Evolutionary conservation across 2,888 invertebrate genomes (phyloP).

Genomic region (Cataglyphis rosenhaueri): DNA sequence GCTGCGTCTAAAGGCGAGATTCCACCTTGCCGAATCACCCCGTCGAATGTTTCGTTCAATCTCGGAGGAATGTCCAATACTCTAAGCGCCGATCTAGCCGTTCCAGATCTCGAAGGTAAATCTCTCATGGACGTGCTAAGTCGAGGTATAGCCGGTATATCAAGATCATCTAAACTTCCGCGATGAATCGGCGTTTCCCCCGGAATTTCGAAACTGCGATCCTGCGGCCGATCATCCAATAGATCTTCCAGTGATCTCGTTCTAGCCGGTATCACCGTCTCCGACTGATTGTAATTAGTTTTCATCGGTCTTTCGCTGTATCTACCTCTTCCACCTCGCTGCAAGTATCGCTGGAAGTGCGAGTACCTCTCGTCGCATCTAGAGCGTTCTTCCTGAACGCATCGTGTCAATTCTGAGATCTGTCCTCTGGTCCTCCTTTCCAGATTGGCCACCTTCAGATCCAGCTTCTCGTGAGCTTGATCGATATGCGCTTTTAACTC

Average conservation of each 20-base stretch:
- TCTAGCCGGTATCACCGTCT: slow-evolving; percentile 87
- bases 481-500: slow-evolving; percentile 93
- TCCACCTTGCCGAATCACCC: slow-evolving; percentile 76
- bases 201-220: slow-evolving; percentile 81
- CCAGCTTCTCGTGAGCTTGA: slow-evolving; percentile 92
- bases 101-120: slow-evolving; percentile 74
- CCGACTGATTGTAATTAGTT: slow-evolving; percentile 86
- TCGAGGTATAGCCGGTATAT: slow-evolving; percentile 82
- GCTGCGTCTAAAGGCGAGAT: slow-evolving; percentile 77
- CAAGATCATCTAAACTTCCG: slow-evolving; percentile 81
- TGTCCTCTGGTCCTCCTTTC: slow-evolving; percentile 91
- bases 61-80: slow-evolving; percentile 76
- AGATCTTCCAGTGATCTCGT: slow-evolving; percentile 90
- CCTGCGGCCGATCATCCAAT: slow-evolving; percentile 86
- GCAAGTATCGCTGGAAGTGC: slow-evolving; percentile 90
- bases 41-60: slow-evolving; percentile 81
- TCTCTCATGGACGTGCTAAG: slow-evolving; percentile 80
- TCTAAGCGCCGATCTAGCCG: slow-evolving; percentile 73
- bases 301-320: slow-evolving; percentile 87
- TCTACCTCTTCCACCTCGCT: slow-evolving; percentile 88
- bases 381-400: slow-evolving; percentile 88
- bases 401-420: slow-evolving; percentile 90
- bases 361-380: slow-evolving; percentile 89
- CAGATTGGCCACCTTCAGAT: slow-evolving; percentile 92
- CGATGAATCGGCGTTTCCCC: slow-evolving; percentile 78